phyloP scores from a whole-genome alignment of 2,113 vertebrate genomes.

The Tiliqua scincoides region DNA sequence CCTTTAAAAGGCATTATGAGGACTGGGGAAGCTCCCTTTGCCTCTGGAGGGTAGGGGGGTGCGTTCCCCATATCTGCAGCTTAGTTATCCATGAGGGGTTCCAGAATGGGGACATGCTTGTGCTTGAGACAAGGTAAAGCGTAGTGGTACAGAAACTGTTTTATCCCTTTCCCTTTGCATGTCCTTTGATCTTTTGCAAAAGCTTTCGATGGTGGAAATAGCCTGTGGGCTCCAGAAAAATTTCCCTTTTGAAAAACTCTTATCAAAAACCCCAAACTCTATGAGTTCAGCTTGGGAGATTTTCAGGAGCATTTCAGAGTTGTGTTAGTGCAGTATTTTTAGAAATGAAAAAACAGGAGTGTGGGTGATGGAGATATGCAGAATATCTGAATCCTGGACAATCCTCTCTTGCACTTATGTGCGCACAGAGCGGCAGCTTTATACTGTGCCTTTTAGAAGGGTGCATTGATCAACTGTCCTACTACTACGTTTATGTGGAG shows the following conservation, averaged over 20 bases:
- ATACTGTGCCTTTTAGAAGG: not conserved
- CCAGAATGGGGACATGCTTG: no score
- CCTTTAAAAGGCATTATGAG: no score
- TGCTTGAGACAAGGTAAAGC: no score
- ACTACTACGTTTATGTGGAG: not conserved
- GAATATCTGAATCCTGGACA: not conserved
- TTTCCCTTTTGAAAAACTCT: not conserved
- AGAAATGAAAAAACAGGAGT: not conserved
- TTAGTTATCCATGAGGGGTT: no score
- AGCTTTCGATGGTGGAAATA: not conserved
- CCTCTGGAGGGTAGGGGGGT: no score
- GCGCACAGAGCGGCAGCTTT: no score
- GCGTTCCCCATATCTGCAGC: no score
- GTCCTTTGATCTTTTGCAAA: no score
- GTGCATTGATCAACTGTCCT: not conserved
- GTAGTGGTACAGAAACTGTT: no score
- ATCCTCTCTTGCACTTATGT: no score
- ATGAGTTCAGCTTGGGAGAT: not conserved
- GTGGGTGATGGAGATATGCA: not conserved
- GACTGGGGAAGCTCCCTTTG: no score
- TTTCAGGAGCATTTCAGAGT: not conserved
- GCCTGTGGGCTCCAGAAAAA: not conserved
- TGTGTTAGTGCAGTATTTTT: not conserved
- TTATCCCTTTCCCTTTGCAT: no score
- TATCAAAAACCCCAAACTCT: not conserved